Percentiles rank a stretch among this genome's conserved stretches.
These are phyloP conservation scores for Xestia rhomboidea DNA, from an alignment of 2,888 invertebrate species.

Conservation along the genomic window DNA sequence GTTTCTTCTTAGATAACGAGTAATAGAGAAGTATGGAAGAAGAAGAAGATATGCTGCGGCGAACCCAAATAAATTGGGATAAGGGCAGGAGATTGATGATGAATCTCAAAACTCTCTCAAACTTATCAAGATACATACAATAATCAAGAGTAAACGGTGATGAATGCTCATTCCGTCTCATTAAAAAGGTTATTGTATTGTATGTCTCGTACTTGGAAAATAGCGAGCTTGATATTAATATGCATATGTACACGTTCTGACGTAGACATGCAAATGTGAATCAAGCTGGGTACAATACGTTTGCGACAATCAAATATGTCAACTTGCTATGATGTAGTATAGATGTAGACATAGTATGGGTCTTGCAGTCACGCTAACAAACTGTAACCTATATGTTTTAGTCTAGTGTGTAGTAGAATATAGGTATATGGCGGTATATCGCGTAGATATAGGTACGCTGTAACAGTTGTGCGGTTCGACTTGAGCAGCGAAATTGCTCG, in stretches of 20 bases:
- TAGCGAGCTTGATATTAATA: conserved; percentile 4
- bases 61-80: too few relatives aligned
- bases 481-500: conserved; percentile 77
- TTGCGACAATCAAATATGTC: conserved; percentile 48
- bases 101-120: too few relatives aligned
- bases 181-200: not conserved
- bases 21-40: too few relatives aligned
- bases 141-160: not conserved
- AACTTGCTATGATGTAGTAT: conserved; percentile 37
- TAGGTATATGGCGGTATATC: not conserved
- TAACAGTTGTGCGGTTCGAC: conserved; percentile 69
- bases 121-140: not conserved
- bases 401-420: conserved; percentile 4
- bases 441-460: conserved; percentile 28
- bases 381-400: conserved; percentile 36
- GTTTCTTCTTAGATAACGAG: too few relatives aligned
- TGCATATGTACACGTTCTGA: conserved; percentile 13
- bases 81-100: too few relatives aligned
- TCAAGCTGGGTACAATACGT: conserved; percentile 15
- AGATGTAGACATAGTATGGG: conserved; percentile 43
- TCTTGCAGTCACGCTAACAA: conserved; percentile 43
- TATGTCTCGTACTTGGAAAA: not conserved
- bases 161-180: not conserved
- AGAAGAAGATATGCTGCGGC: too few relatives aligned
- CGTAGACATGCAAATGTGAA: conserved; percentile 19